A percentile compares a stretch with the other conserved stretches of the same genome.
phyloP scores from a whole-genome alignment of 2,113 vertebrate genomes.

The Cyanoliseus patagonus region DNA sequence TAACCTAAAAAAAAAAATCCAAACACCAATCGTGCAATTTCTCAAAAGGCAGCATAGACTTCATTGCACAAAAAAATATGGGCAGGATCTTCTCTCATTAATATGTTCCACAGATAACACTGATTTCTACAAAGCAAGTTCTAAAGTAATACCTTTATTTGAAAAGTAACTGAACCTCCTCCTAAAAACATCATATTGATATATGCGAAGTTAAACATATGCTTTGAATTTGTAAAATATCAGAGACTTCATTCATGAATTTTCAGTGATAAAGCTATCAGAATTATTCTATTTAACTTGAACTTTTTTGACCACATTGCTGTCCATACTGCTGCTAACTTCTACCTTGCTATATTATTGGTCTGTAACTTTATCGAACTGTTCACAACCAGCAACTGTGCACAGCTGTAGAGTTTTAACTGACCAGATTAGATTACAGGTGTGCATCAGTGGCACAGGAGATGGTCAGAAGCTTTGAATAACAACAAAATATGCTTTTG shows the following conservation, averaged over 20 bases:
- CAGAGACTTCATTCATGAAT: neutral
- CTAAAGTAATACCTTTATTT: fast-evolving
- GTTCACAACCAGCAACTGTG: neutral
- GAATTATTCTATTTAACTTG: neutral
- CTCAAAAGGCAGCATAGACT: neutral
- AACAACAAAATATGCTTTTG: neutral
- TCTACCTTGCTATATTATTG: neutral
- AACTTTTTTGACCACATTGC: neutral
- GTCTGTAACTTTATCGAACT: neutral
- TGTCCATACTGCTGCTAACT: neutral
- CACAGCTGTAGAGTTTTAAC: neutral
- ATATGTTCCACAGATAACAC: neutral
- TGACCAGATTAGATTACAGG: neutral
- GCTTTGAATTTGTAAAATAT: neutral
- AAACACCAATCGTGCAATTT: neutral
- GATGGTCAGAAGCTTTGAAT: neutral
- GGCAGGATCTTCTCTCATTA: neutral
- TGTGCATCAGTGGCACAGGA: neutral
- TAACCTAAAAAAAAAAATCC: neutral
- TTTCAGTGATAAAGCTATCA: neutral
- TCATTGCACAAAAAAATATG: neutral
- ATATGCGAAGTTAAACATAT: neutral
- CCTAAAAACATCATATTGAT: neutral
- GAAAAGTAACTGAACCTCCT: neutral
- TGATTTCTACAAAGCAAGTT: neutral